These are phyloP conservation scores for Falco naumanni DNA, from an alignment of 2,797 vertebrate species.

Conservation along the genomic window DNA sequence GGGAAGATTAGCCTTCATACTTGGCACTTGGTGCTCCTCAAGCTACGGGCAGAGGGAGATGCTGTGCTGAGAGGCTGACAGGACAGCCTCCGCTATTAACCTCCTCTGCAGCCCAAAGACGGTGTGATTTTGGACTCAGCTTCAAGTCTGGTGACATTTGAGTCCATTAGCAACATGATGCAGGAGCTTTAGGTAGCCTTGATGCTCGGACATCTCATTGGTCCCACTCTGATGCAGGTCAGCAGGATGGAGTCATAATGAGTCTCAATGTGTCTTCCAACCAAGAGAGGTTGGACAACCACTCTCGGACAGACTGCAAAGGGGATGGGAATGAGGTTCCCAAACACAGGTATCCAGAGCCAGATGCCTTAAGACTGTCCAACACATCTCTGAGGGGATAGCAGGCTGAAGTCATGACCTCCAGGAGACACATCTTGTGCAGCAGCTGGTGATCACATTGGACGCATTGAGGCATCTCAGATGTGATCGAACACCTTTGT, in stretches of 20 bases:
- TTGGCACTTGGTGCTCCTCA: neutral
- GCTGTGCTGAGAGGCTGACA: neutral
- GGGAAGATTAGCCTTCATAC: neutral
- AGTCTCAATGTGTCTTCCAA: fast-evolving
- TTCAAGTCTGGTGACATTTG: neutral
- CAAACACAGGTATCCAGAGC: too few species aligned
- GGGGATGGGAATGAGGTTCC: neutral
- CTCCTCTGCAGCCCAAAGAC: neutral
- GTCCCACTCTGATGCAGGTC: fast-evolving
- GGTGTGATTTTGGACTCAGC: neutral
- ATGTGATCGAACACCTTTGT: neutral
- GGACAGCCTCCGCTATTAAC: neutral
- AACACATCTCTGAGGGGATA: neutral
- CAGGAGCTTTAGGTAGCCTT: neutral
- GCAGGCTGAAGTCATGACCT: neutral
- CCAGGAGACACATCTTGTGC: neutral
- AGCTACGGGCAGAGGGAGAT: neutral
- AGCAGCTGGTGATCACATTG: neutral
- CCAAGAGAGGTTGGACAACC: fast-evolving
- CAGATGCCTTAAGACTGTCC: neutral
- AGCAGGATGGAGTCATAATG: neutral
- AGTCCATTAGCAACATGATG: fast-evolving
- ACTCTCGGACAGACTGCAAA: neutral
- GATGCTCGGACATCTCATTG: neutral
- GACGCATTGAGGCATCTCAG: neutral